These are phyloP conservation scores for Botia almorhae DNA, from an alignment of 2,797 vertebrate genomes.

Conservation along the genomic window DNA sequence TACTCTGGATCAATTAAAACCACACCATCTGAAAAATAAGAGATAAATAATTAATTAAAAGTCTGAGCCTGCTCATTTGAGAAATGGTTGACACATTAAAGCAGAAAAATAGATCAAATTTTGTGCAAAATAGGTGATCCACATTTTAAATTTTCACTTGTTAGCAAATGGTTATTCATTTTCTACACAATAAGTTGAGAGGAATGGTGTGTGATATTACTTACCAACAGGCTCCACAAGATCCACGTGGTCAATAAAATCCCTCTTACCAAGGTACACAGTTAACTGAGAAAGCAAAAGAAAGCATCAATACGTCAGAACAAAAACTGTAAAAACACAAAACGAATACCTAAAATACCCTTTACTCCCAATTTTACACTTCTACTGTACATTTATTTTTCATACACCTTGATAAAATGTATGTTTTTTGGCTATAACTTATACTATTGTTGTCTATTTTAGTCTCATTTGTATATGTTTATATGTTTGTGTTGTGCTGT, in stretches of 20 bases:
- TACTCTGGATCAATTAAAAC: conserved; percentile 95
- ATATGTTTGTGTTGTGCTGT: background rate
- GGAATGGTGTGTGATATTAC: conserved; percentile 48
- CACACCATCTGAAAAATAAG: conserved; percentile 83
- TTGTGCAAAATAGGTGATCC: background rate
- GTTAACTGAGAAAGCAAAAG: conserved; percentile 81
- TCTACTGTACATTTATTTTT: background rate
- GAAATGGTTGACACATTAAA: background rate
- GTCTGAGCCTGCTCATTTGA: background rate
- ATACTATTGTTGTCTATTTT: background rate
- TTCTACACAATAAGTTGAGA: background rate
- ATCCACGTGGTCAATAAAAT: conserved; percentile 95
- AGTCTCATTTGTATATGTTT: background rate
- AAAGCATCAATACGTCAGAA: background rate
- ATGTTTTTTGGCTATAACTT: background rate
- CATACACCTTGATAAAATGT: background rate
- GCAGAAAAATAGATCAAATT: background rate
- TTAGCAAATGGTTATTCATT: conserved; percentile 18
- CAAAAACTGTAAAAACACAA: background rate
- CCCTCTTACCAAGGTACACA: conserved; percentile 94
- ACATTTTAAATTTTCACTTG: background rate
- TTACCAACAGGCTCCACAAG: conserved; percentile 92
- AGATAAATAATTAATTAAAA: conserved; percentile 10
- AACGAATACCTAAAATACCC: background rate
- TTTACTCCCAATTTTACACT: background rate